Conservation (phyloP, 2,888 invertebrate genomes). For the Hyles lineata region DNA sequence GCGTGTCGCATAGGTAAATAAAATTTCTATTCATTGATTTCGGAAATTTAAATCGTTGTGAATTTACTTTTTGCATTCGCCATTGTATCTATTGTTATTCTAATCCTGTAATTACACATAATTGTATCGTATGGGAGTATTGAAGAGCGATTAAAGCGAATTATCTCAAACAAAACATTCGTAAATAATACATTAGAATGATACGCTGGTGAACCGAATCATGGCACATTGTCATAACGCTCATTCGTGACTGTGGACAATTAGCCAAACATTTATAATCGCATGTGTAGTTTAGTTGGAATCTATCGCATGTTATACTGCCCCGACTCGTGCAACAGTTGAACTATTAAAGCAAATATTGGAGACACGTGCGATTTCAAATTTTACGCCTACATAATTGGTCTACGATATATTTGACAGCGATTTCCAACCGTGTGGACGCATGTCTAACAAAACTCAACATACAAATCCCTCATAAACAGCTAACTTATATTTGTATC, state of each 20-base stretch:
- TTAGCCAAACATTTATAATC: background rate
- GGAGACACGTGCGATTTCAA: background rate
- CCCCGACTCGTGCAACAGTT: background rate
- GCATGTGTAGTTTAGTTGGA: background rate
- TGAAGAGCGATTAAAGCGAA: background rate
- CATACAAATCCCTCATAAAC: background rate
- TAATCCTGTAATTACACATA: background rate
- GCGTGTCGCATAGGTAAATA: slow-evolving; percentile 24
- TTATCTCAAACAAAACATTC: background rate
- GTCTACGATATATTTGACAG: background rate
- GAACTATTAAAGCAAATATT: slow-evolving; percentile 3
- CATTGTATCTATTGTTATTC: slow-evolving; percentile 10
- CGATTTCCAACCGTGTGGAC: background rate
- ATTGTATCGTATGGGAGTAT: background rate
- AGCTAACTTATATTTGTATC: background rate
- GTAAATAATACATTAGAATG: background rate
- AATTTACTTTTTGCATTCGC: background rate
- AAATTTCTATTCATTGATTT: slow-evolving; percentile 24
- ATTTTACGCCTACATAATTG: background rate
- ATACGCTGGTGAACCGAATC: background rate
- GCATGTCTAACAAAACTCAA: background rate
- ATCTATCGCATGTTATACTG: background rate
- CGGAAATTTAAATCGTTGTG: slow-evolving; percentile 24
- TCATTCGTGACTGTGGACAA: background rate
- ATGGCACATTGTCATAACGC: background rate